Evolutionary conservation across 2,888 invertebrate genomes (phyloP), one percentile per base, ranked within the genome.

Genomic region (Bembecia ichneumoniformis): DNA sequence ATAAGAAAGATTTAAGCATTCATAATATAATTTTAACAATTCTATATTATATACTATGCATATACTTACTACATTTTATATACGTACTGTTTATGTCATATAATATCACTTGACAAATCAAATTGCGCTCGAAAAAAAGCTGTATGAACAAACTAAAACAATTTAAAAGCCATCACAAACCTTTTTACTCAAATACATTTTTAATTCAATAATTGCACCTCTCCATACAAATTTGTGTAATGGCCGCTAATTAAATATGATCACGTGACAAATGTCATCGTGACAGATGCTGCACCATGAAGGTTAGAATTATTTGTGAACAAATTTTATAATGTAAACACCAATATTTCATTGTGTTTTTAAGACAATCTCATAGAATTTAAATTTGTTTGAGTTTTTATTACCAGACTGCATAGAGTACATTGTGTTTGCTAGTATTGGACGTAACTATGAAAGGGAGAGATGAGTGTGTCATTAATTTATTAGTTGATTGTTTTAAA

Each of bases 261-360:
- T 86, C 82, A 82, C 81, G 79, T 84, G 83, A 84, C 86, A 84
- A 82, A 77, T 77, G 78, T 80, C 83, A 74, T 52, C 60, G 60
- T 77, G 77, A 79, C 82, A 79, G 82, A 81, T 82, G 82, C 74
- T 68, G 66, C 51, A 64, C 13, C 56, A 56, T 14, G 13, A 40
- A 13, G 51, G 44, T 51, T 53, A 49, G 47, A 53, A 53, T 51
- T 51, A 53, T 3, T 49, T 17, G 3, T 43, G 1, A 40, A 15
- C 51, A 28, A 49, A 28, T 3, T 14, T 28, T 9, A 2, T 28
- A 28, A 28, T 28, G 28, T 28, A 28, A 9, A 28, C 28, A 9
- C 9, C 28, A 28, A 28, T 28, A 9, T 28, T 7, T 9, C 28
- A 28, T 28, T 2, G 2, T 7, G 28, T 28, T 28, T 28, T 28